Evolutionary conservation across 1,140 invertebrate species (phyloP), one percentile per base, ranked within the genome.

Genomic region (Geopemphigus sp.): DNA sequence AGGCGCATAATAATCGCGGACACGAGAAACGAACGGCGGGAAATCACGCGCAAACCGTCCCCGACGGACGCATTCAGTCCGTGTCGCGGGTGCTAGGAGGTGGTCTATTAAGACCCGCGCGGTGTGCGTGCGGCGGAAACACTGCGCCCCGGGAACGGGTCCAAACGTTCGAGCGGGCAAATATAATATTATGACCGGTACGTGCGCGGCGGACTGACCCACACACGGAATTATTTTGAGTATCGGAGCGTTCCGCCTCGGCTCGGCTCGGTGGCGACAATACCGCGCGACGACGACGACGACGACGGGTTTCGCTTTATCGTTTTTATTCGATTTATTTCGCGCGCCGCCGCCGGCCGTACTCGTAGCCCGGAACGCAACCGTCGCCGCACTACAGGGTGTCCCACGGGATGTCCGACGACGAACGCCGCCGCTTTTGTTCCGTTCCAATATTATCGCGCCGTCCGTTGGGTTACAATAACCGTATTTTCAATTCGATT

Each of bases 11-110:
- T 17, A 32, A 24, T 17, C 56, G 39, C 85, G 74, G 83, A 85
- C 76, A 84, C 84, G 85, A 85, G 85, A 82, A 84, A 85, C 50
- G 84, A 84, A 84, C 85, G 84, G 1, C 19, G 19, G 5, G 56
- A 11, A 19, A 1, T 2, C 11, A 29, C 26, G 14, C 26, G 6
- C 61, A 2, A 0, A 14, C 0, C 1, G 17, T 1, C 61, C 10
- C 26, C 10, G 11, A 26, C 5, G 19, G n/a, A 19, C 63, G 32
- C 8, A n/a, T n/a, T 8, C 59, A 0, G 29, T 63, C 17, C 14
- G 1, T 29, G 15, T 3, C 1, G 15, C 15, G 15, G 53, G 47
- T 1, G 2, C 53, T n/a, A 17, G 53, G 53, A 50, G 5, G 11
- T 45, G 39, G 39, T 45, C 50, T 14, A 2, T 53, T 53, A 15